Evolutionary conservation across 1,140 invertebrate species (phyloP).

Genomic region (Ceratitis capitata): DNA sequence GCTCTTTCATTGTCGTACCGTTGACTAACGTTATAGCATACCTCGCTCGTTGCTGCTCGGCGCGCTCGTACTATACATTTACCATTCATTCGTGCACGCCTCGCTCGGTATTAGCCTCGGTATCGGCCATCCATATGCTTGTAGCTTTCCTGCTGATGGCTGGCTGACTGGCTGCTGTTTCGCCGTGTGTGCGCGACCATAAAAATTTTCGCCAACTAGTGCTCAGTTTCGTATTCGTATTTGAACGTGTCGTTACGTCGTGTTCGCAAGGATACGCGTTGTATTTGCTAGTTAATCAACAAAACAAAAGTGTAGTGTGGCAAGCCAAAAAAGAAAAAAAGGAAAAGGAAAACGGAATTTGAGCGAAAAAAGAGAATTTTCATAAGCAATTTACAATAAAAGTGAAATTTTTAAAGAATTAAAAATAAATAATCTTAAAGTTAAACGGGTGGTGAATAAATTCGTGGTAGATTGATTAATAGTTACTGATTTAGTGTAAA

Average conservation of each 20-base stretch:
- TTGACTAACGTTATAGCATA: neutral
- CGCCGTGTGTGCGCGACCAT: slow-evolving; percentile 43
- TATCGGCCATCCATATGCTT: too few relatives aligned
- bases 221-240: slow-evolving; percentile 65
- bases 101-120: neutral
- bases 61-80: neutral
- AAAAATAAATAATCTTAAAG: neutral
- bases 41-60: neutral
- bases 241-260: slow-evolving; percentile 63
- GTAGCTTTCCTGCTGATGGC: too few relatives aligned
- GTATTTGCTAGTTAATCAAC: too few relatives aligned
- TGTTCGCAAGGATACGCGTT: slow-evolving; percentile 60
- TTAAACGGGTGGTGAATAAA: neutral
- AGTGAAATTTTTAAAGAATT: neutral
- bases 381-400: neutral
- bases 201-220: slow-evolving; percentile 45
- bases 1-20: neutral
- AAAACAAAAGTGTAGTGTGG: neutral
- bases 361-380: too few relatives aligned
- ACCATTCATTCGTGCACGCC: neutral
- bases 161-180: slow-evolving; percentile 19
- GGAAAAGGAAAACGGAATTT: too few relatives aligned
- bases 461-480: too few relatives aligned
- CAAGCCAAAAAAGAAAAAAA: neutral
- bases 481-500: too few relatives aligned